Percentiles rank a stretch among this genome's conserved stretches.
phyloP scores from a whole-genome alignment of 2,113 vertebrate species.

The Verasper variegatus region DNA sequence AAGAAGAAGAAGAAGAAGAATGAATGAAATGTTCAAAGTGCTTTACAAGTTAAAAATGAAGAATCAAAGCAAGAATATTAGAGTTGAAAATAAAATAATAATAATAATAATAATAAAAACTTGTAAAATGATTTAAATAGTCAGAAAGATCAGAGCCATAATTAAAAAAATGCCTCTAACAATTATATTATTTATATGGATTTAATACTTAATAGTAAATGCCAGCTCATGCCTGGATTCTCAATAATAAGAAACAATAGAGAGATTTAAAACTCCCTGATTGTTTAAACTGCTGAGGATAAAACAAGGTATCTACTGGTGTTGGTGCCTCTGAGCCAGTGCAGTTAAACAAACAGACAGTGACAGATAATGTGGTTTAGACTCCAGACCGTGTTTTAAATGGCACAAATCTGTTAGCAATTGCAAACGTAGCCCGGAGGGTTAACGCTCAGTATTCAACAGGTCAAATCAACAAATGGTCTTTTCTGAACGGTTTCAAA shows the following conservation, averaged over 20 bases:
- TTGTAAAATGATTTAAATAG: too few relatives aligned
- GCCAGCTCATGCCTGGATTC: neutral
- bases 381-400: neutral
- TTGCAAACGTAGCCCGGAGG: neutral
- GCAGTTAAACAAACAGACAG: neutral
- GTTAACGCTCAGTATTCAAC: neutral
- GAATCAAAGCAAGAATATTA: too few relatives aligned
- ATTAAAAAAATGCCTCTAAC: too few relatives aligned
- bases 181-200: neutral
- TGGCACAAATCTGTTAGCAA: neutral
- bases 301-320: neutral
- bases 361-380: neutral
- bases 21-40: too few relatives aligned
- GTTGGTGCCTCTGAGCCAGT: neutral
- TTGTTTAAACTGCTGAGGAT: neutral
- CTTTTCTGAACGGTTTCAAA: neutral
- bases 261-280: neutral
- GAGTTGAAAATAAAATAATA: too few relatives aligned
- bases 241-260: neutral
- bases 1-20: too few relatives aligned
- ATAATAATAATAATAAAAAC: too few relatives aligned
- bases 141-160: too few relatives aligned
- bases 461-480: neutral
- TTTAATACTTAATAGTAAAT: neutral
- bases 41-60: too few relatives aligned